phyloP scores from a whole-genome alignment of 2,113 vertebrate species.

The Phoenicopterus ruber region DNA sequence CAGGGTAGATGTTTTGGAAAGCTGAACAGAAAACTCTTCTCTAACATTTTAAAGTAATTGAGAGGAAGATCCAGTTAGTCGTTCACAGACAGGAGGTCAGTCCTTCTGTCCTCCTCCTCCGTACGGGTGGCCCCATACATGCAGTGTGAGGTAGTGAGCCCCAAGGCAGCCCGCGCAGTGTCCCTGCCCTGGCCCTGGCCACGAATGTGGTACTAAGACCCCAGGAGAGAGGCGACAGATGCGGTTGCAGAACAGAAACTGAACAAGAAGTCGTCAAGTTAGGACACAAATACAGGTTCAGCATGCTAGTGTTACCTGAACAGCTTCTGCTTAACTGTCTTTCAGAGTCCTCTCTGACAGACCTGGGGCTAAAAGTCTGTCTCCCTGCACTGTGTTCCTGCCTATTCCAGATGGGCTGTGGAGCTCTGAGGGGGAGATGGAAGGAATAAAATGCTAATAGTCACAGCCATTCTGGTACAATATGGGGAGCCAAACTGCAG shows the following conservation, averaged over 20 bases:
- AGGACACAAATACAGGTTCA: not conserved
- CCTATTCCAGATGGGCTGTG: not conserved
- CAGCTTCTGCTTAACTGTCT: not conserved
- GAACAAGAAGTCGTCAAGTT: not conserved
- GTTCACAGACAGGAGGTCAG: not conserved
- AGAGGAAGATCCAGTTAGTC: not conserved
- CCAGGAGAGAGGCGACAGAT: not conserved
- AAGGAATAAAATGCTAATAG: not conserved
- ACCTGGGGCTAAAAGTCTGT: not conserved
- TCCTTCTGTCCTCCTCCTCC: not conserved
- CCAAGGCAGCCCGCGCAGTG: not conserved
- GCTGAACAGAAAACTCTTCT: not conserved
- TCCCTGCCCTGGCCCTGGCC: not conserved
- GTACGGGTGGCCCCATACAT: fast-evolving
- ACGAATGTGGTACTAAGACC: fast-evolving
- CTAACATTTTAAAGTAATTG: not conserved
- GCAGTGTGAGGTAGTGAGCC: not conserved
- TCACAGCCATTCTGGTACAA: not conserved
- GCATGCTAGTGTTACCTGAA: fast-evolving
- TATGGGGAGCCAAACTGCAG: not conserved
- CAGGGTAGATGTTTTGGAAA: not conserved
- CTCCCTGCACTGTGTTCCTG: not conserved
- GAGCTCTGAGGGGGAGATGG: fast-evolving
- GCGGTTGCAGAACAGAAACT: not conserved
- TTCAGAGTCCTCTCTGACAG: not conserved